Percentiles rank a stretch among this genome's conserved stretches.
Evolutionary conservation across 2,797 vertebrate genomes (phyloP).

Genomic region (Tolypeutes matacus): DNA sequence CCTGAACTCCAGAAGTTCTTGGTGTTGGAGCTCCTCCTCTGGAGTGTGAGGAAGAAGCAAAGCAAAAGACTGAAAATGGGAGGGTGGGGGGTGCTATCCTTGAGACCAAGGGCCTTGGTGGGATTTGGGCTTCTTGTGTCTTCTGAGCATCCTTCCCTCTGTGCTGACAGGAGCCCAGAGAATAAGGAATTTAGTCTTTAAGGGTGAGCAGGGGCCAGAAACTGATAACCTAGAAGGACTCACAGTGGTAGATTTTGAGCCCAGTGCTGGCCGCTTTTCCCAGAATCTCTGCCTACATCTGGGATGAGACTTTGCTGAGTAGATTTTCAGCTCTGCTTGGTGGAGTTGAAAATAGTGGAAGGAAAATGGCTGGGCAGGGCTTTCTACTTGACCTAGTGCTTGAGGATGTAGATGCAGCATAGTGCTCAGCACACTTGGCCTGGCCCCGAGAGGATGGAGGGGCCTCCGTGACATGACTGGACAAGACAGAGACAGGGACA

Average conservation of each 20-base stretch:
- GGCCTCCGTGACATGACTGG: constrained; percentile 70
- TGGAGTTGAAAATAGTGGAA: neutral
- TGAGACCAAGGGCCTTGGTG: neutral
- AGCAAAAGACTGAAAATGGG: neutral
- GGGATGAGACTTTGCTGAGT: neutral
- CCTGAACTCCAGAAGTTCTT: neutral
- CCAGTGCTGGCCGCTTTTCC: neutral
- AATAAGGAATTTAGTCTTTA: neutral
- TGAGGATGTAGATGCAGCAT: neutral
- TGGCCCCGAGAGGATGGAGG: neutral
- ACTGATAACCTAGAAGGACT: neutral
- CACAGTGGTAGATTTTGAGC: neutral
- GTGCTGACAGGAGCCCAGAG: neutral
- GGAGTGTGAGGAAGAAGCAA: neutral
- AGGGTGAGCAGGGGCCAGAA: neutral
- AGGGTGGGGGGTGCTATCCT: neutral
- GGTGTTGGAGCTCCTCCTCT: neutral
- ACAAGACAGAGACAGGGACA: constrained; percentile 82
- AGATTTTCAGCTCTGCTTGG: neutral
- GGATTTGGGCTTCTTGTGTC: neutral
- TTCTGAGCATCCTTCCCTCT: neutral
- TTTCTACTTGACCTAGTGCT: neutral
- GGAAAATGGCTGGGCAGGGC: neutral
- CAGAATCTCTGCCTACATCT: neutral
- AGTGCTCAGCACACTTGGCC: neutral